Evolutionary conservation across 2,113 vertebrate species (phyloP), one percentile per base, ranked within the genome.

Genomic region (Oceanodroma tethys): DNA sequence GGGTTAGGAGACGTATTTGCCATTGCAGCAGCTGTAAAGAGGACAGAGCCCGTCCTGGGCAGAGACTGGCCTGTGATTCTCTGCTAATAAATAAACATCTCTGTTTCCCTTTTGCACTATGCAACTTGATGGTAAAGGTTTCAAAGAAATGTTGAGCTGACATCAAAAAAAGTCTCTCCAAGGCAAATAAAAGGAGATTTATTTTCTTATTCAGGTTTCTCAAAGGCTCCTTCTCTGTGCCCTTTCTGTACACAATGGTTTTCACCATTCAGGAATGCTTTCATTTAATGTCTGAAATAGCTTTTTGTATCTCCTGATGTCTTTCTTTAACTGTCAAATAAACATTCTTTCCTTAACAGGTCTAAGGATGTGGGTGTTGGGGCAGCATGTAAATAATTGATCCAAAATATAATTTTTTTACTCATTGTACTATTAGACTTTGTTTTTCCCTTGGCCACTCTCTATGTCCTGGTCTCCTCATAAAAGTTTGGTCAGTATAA

Each of bases 161-260:
- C 94, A 96, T 97, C 27, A 95, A 95, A 96, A 95, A 81, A 66
- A 55, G 50, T 13, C 32, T 76, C 29, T 97, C 83, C 62, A 95
- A 95, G 62, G 70, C 70, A 97, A 97, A 96, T 96, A 97, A 93
- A 91, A 32, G 45, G 52, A 80, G 73, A 97, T 96, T 97, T 97
- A 96, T 97, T 96, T 96, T 96, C 73, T 85, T 95, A 95, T 91
- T 94, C 73, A 86, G 53, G 43, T 91, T 93, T 90, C 78, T 97
- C 91, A 97, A 97, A 97, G 86, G 29, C 70, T 82, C 70, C 26
- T 97, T 96, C 66, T 95, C 62, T 95, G 70, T 66, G 53, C 87
- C 62, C 7, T 40, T 89, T 93, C 62, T 80, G n/a, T 89, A 81
- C 81, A 88, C 81, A 94, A 53, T 79, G 2, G 23, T 87, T 93